Base-by-base conservation (phyloP, 2,888 invertebrate species). In the Ichneumoninae sp. region DNA sequence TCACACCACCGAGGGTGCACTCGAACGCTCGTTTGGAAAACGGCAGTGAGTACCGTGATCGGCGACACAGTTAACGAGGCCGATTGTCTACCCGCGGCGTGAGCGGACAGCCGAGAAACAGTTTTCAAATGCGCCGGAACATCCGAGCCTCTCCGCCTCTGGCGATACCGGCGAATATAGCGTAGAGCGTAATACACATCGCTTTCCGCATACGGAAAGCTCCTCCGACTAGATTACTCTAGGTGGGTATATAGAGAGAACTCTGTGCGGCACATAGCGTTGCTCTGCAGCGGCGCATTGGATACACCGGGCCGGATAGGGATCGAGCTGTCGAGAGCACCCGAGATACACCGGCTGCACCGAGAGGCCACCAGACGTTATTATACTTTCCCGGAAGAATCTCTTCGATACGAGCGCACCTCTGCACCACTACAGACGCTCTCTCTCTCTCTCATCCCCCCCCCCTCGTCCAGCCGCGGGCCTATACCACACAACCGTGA, bases 351-450 rank as follows among this genome's bases (percentile, higher is more conserved):
- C 65, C 76, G 57, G 68, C 77, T 73, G 63, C 50, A 63, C 75
- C 65, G 69, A 65, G 69, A 70, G 74, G 70, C 84, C 83, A 85
- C 81, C 16, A 63, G 78, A 81, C 81, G 78, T 85, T 85, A 85
- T 85, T 85, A 85, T 85, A 85, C 84, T 85, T 85, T 85, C 84
- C 78, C 78, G 84, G 81, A 85, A 85, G 84, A 74, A 75, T 77
- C 77, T 81, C 69, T 66, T 81, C 84, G 81, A 85, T 81, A 85
- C 81, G 63, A 81, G 44, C 73, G 22, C 54, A 78, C 81, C 74
- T 74, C 81, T 74, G 69, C 78, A 78, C 70, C 69, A 78, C 68
- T 81, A 69, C 52, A 60, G 70, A 54, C 63, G 52, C 16, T 47
- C 69, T 65, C 47, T 50, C 52, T 65, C 47, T 52, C 63, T 10